Evolutionary conservation across 2,888 invertebrate species (phyloP).

Genomic region (Tuberolachnus salignus): DNA sequence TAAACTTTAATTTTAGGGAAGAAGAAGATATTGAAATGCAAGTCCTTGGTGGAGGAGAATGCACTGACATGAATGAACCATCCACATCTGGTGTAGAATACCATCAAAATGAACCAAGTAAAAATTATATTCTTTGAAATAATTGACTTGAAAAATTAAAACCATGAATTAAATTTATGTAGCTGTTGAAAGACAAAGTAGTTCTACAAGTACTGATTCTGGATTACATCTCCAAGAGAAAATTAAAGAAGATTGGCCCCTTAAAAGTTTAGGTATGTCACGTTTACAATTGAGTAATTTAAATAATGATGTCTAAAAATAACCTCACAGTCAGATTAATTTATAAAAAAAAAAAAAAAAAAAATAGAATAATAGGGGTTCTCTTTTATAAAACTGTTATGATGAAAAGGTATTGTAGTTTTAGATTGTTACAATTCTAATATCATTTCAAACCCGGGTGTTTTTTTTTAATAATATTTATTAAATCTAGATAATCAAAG

Average conservation of each 20-base stretch:
- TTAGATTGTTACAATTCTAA: no score
- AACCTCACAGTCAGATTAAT: no score
- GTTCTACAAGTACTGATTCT: conserved; percentile 54
- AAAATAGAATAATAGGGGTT: no score
- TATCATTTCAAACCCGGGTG: no score
- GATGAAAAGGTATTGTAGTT: no score
- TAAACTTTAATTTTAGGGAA: conserved; percentile 65
- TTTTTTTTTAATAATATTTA: not conserved
- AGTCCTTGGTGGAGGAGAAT: conserved; percentile 66
- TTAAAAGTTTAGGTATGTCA: conserved; percentile 37
- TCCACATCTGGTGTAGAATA: conserved; percentile 43
- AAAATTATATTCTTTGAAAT: not conserved
- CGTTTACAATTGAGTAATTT: no score
- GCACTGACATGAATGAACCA: conserved; percentile 39
- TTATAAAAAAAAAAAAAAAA: no score
- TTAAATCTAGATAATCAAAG: conserved; percentile 30
- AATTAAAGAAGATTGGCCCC: conserved; percentile 36
- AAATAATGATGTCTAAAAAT: no score
- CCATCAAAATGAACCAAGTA: conserved; percentile 51
- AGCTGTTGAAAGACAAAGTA: conserved; percentile 48
- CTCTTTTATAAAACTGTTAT: no score
- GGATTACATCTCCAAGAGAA: conserved; percentile 52
- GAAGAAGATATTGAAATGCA: conserved; percentile 86
- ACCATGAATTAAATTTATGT: not conserved
- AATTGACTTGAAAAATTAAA: conserved; percentile 5